phyloP scores from a whole-genome alignment of 2,113 vertebrate species.

The Solea senegalensis region DNA sequence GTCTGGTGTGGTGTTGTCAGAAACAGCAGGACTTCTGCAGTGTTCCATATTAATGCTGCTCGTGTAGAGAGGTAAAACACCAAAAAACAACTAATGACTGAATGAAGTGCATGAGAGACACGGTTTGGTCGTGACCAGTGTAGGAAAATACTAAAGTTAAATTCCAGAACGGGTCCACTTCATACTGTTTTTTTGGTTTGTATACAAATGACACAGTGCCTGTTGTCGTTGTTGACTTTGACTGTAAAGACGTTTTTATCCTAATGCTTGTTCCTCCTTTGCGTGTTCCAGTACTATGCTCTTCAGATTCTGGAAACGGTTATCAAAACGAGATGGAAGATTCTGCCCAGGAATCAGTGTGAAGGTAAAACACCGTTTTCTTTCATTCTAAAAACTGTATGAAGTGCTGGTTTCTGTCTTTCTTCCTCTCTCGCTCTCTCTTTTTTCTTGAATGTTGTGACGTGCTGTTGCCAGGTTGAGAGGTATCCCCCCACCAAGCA shows the following conservation, averaged over 20 bases:
- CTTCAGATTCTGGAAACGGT: slow-evolving; percentile 99
- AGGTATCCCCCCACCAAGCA: slow-evolving; percentile 59
- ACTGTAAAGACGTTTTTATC: slow-evolving; percentile 1
- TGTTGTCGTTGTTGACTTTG: slow-evolving; percentile 56
- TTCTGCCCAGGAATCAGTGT: slow-evolving; percentile 98
- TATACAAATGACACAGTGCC: slow-evolving; percentile 57
- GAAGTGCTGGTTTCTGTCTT: slow-evolving; percentile 22
- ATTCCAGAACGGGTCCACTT: slow-evolving; percentile 69
- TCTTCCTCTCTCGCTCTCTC: not conserved
- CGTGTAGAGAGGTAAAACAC: slow-evolving; percentile 42
- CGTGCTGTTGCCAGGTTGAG: slow-evolving; percentile 70
- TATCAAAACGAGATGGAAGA: slow-evolving; percentile 99
- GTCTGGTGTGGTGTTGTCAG: slow-evolving; percentile 92
- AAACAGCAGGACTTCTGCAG: slow-evolving; percentile 91
- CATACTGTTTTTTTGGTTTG: slow-evolving; percentile 65
- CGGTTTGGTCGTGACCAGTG: slow-evolving; percentile 82
- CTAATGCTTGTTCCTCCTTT: slow-evolving; percentile 74
- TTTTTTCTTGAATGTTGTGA: slow-evolving; percentile 35
- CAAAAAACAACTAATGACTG: slow-evolving; percentile 51
- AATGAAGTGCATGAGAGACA: slow-evolving; percentile 70
- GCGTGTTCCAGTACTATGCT: slow-evolving; percentile 99
- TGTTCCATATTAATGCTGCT: slow-evolving; percentile 65
- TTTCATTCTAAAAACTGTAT: not conserved
- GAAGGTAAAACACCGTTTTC: slow-evolving; percentile 87
- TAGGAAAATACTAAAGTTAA: slow-evolving; percentile 53